Conservation (phyloP, 1,140 invertebrate genomes). For the Bursaphelenchus mucronatus region DNA sequence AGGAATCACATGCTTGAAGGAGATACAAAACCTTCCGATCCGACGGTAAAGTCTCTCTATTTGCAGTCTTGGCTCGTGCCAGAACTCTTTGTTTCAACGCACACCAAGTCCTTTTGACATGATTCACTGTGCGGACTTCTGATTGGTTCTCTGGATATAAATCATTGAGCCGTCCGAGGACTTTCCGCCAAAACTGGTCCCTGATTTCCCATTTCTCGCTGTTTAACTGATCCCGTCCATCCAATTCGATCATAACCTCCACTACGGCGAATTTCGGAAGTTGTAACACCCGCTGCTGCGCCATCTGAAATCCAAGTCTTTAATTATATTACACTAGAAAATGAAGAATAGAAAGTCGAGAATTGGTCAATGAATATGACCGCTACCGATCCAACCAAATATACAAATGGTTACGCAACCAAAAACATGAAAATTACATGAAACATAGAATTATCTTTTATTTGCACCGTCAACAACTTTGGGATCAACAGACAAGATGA, state of each 20-base stretch:
- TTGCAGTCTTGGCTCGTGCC: background rate
- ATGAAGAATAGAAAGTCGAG: too few species aligned
- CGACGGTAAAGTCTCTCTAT: constrained; percentile 10
- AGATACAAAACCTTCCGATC: constrained; percentile 12
- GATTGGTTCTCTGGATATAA: constrained; percentile 11
- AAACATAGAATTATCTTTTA: too few species aligned
- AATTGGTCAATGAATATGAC: too few species aligned
- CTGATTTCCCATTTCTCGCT: constrained; percentile 5
- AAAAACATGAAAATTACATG: too few species aligned
- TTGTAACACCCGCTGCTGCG: constrained; percentile 3
- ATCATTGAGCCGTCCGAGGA: constrained; percentile 10
- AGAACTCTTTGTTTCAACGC: constrained; percentile 14
- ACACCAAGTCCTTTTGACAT: constrained; percentile 16
- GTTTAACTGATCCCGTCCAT: constrained; percentile 7
- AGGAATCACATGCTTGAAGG: background rate
- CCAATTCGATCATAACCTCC: constrained; percentile 18
- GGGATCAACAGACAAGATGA: too few species aligned
- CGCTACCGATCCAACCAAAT: too few species aligned
- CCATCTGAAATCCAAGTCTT: background rate
- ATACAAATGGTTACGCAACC: too few species aligned
- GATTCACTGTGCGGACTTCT: constrained; percentile 17
- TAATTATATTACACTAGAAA: too few species aligned
- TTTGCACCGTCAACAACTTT: too few species aligned
- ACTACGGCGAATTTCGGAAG: constrained; percentile 22
- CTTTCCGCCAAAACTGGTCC: background rate